Evolutionary conservation across 2,888 invertebrate species (phyloP).

Genomic region (Drosophila falleni): DNA sequence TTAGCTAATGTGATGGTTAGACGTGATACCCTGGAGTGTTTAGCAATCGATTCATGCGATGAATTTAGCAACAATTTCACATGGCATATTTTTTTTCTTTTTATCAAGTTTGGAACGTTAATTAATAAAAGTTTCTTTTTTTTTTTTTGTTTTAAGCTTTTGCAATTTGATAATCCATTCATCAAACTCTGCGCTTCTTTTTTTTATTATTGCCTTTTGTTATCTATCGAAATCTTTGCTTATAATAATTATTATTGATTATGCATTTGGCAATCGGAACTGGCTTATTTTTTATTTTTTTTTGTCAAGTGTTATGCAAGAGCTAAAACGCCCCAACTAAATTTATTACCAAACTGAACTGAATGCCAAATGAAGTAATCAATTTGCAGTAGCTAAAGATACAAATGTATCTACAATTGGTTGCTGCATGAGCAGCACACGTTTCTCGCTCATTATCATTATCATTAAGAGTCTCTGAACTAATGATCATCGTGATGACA

Average conservation of each 20-base stretch:
- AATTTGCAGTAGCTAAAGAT: constrained; percentile 21
- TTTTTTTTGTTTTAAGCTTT: constrained; percentile 1
- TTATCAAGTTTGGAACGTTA: constrained; percentile 40
- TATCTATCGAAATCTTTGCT: constrained; percentile 32
- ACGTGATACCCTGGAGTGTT: constrained; percentile 24
- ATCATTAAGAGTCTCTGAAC: constrained; percentile 15
- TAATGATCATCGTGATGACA: constrained; percentile 35
- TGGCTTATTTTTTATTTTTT: neutral
- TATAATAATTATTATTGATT: constrained; percentile 45
- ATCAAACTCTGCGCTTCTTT: constrained; percentile 38
- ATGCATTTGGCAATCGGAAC: constrained; percentile 47
- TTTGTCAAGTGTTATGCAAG: constrained; percentile 47
- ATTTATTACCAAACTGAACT: constrained; percentile 39
- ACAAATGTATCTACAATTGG: constrained; percentile 17
- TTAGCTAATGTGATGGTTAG: constrained; percentile 36
- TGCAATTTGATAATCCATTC: constrained; percentile 43
- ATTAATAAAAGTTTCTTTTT: constrained; percentile 47
- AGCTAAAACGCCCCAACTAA: constrained; percentile 23
- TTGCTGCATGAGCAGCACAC: constrained; percentile 20
- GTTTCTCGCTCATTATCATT: constrained; percentile 18
- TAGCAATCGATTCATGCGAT: constrained; percentile 20
- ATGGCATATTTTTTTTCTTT: constrained; percentile 31
- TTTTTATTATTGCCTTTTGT: constrained; percentile 14
- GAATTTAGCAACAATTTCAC: constrained; percentile 38
- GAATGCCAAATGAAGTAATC: constrained; percentile 63